Conservation (phyloP, 2,888 invertebrate species). For the Spilosoma lubricipeda region DNA sequence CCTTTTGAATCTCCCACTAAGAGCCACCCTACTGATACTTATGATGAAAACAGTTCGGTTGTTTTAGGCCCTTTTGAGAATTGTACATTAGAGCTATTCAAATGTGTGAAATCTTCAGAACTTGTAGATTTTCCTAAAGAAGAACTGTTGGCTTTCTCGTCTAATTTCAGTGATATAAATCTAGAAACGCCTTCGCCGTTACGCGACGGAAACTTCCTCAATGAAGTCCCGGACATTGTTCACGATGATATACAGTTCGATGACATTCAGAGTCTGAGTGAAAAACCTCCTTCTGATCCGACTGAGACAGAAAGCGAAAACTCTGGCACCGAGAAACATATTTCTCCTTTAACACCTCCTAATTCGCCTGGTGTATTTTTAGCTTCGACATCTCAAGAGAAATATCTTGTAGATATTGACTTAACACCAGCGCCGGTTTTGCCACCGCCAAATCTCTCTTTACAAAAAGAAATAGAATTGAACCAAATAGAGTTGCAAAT, state of each 20-base stretch:
- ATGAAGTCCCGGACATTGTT: slow-evolving; percentile 80
- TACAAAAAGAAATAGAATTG: slow-evolving; percentile 71
- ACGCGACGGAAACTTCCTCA: slow-evolving; percentile 78
- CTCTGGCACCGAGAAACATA: slow-evolving; percentile 71
- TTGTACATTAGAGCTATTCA: slow-evolving; percentile 82
- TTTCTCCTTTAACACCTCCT: slow-evolving; percentile 78
- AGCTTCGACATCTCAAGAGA: slow-evolving; percentile 74
- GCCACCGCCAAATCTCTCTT: slow-evolving; percentile 51
- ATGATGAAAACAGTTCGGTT: slow-evolving; percentile 84
- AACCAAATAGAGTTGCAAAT: slow-evolving; percentile 81
- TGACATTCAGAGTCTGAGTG: slow-evolving; percentile 66
- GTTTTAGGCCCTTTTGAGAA: slow-evolving; percentile 87
- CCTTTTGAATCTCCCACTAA: slow-evolving; percentile 81
- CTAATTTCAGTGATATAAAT: slow-evolving; percentile 84
- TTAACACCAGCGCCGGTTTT: slow-evolving; percentile 53
- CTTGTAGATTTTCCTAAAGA: slow-evolving; percentile 77
- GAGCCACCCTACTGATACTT: slow-evolving; percentile 80
- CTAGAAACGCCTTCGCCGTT: slow-evolving; percentile 81
- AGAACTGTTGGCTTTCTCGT: slow-evolving; percentile 83
- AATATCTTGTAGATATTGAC: slow-evolving; percentile 76
- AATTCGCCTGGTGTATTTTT: slow-evolving; percentile 79
- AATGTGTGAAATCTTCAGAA: slow-evolving; percentile 79
- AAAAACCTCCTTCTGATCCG: slow-evolving; percentile 61
- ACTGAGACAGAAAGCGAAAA: slow-evolving; percentile 62
- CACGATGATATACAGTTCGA: slow-evolving; percentile 73